Conservation (phyloP, 2,113 vertebrate genomes). For the Apodemus speciosus region DNA sequence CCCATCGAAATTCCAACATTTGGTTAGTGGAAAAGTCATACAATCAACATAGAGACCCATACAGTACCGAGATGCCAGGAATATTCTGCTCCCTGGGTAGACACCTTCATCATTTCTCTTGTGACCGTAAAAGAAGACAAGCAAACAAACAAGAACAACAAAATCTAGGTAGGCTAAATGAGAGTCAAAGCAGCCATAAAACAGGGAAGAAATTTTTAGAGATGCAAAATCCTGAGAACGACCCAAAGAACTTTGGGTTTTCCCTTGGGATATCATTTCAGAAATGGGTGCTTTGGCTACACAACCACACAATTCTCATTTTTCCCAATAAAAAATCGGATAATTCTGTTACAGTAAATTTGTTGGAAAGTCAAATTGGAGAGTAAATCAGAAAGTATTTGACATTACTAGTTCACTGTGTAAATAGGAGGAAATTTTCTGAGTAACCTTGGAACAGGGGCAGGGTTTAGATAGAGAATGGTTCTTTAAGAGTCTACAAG, state of each 20-base stretch:
- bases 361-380: neutral
- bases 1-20: neutral
- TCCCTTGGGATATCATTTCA: neutral
- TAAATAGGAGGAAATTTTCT: neutral
- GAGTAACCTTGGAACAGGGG: neutral
- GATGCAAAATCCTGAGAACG: neutral
- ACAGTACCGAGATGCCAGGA: neutral
- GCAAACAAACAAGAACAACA: too few relatives aligned
- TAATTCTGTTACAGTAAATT: neutral
- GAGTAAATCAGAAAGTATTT: neutral
- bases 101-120: neutral
- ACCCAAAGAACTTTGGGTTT: neutral
- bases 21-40: neutral
- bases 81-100: neutral
- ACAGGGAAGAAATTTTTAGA: neutral
- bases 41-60: neutral
- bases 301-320: neutral
- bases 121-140: neutral
- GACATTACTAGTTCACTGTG: neutral
- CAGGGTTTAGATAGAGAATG: neutral
- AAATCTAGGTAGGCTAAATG: neutral
- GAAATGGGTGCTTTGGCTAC: neutral
- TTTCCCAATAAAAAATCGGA: neutral
- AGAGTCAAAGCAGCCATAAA: neutral
- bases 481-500: neutral